Evolutionary conservation across 2,888 invertebrate genomes (phyloP).

Genomic region (Drosophila subsilvestris): DNA sequence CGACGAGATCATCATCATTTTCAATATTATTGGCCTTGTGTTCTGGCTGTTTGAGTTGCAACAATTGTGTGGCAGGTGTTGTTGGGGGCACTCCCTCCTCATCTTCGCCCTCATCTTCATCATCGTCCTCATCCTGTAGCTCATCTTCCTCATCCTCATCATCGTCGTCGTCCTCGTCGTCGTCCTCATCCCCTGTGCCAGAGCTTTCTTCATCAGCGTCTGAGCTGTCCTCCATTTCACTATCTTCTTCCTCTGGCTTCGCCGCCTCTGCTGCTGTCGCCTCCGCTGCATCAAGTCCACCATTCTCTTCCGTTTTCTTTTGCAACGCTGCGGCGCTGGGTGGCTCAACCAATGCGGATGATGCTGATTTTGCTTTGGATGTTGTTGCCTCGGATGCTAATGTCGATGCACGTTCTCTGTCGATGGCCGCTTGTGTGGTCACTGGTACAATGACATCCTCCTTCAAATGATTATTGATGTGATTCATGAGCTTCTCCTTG

Average conservation of each 20-base stretch:
- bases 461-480: constrained; percentile 83
- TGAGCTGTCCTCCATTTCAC: constrained; percentile 37
- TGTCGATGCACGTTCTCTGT: constrained; percentile 11
- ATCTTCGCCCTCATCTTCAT: constrained; percentile 45
- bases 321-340: not conserved
- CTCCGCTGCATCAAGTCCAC: not conserved
- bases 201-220: constrained; percentile 41
- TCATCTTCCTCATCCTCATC: constrained; percentile 52
- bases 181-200: constrained; percentile 51
- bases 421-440: constrained; percentile 31
- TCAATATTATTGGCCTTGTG: constrained; percentile 26
- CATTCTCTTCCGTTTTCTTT: not conserved
- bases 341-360: not conserved
- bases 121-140: constrained; percentile 60
- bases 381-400: constrained; percentile 3
- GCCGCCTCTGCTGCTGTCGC: constrained; percentile 19
- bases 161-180: constrained; percentile 42
- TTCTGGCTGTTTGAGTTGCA: constrained; percentile 14
- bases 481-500: constrained; percentile 84
- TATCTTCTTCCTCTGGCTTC: constrained; percentile 11
- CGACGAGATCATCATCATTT: constrained; percentile 43
- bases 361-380: constrained; percentile 1
- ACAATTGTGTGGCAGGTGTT: constrained; percentile 15
- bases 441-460: constrained; percentile 79
- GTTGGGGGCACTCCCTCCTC: constrained; percentile 46